Evolutionary conservation across 2,888 invertebrate genomes (phyloP).

Genomic region (Mesoligia furuncula): DNA sequence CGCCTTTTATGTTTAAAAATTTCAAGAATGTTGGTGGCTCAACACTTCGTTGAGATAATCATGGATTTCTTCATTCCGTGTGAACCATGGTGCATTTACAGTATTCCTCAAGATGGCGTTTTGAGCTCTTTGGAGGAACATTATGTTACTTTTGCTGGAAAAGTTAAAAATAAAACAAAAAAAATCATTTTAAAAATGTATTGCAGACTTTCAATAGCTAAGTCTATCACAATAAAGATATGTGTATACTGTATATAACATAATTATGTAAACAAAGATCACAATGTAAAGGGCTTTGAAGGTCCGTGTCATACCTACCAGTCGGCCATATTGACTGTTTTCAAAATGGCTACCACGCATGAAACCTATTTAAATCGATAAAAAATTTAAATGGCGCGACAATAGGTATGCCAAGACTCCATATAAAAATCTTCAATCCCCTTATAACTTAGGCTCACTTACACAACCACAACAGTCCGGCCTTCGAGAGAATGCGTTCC

Average conservation of each 20-base stretch:
- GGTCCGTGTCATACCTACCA: neutral
- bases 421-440: neutral
- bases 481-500: neutral
- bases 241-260: constrained; percentile 50
- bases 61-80: too few species aligned
- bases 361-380: neutral
- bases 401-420: neutral
- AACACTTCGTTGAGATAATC: too few species aligned
- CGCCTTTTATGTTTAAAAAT: too few species aligned
- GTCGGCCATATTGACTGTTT: neutral
- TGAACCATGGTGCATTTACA: too few species aligned
- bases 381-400: neutral
- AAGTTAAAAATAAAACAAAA: constrained; percentile 38
- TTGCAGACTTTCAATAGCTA: constrained; percentile 47
- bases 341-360: neutral
- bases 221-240: constrained; percentile 62
- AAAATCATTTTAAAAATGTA: constrained; percentile 50
- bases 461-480: neutral
- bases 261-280: constrained; percentile 44
- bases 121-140: too few species aligned
- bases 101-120: too few species aligned
- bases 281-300: constrained; percentile 22
- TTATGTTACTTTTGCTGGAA: too few species aligned
- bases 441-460: neutral
- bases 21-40: too few species aligned